phyloP scores from a whole-genome alignment of 2,888 invertebrate genomes.

The Malachius bipustulatus region DNA sequence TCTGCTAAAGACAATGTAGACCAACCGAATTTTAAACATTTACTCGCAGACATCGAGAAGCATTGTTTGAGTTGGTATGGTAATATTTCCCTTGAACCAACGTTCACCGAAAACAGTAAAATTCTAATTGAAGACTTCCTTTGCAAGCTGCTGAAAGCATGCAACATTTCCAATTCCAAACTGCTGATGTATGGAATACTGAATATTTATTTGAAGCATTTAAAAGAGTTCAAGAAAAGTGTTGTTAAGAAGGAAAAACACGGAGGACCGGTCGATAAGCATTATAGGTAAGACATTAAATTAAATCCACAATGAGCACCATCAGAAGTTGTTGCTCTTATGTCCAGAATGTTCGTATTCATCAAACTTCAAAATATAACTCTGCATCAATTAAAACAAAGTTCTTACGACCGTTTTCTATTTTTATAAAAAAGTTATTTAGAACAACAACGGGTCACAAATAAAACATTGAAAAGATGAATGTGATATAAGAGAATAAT shows the following conservation, averaged over 20 bases:
- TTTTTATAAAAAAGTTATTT: too few species aligned
- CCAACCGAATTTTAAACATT: neutral
- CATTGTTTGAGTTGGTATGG: neutral
- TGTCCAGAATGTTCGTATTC: too few species aligned
- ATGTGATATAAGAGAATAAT: too few species aligned
- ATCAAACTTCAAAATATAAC: too few species aligned
- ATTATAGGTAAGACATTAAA: neutral
- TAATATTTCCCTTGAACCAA: neutral
- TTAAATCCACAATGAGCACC: too few species aligned
- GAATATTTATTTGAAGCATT: conserved; percentile 1
- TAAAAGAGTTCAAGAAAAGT: neutral
- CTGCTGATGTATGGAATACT: neutral
- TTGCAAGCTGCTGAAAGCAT: neutral
- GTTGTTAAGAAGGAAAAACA: neutral
- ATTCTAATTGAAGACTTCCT: neutral
- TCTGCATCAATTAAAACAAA: too few species aligned
- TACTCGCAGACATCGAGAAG: conserved; percentile 1
- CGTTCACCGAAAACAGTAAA: neutral
- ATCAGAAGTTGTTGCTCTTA: too few species aligned
- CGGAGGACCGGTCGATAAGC: neutral
- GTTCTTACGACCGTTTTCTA: too few species aligned
- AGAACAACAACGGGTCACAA: too few species aligned
- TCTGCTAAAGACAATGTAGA: neutral
- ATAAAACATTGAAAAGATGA: too few species aligned
- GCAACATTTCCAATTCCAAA: neutral